phyloP scores from a whole-genome alignment of 2,113 vertebrate genomes.

The Cervus canadensis region DNA sequence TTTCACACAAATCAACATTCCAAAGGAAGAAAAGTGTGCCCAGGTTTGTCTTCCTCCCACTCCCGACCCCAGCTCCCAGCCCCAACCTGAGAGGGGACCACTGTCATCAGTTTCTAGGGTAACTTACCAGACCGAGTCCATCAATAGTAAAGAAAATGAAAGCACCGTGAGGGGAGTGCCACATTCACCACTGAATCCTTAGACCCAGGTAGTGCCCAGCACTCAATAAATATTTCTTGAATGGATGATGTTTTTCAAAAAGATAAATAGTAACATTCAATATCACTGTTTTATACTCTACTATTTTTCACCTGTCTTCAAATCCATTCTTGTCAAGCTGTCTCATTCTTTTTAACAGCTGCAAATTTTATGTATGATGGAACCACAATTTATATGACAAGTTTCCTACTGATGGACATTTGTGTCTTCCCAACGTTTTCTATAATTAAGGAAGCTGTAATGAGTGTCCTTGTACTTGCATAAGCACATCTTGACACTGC shows the following conservation, averaged over 20 bases:
- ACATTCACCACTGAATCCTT: neutral
- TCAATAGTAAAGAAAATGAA: neutral
- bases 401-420: neutral
- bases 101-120: neutral
- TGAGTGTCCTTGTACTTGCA: neutral
- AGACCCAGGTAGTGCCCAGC: neutral
- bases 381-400: neutral
- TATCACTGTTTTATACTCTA: neutral
- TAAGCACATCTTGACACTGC: neutral
- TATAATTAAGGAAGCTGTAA: neutral
- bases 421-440: neutral
- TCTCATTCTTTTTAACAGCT: neutral
- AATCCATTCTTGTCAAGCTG: neutral
- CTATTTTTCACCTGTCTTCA: neutral
- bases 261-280: neutral
- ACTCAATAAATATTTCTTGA: neutral
- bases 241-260: neutral
- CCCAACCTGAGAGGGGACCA: neutral
- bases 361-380: neutral
- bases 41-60: neutral
- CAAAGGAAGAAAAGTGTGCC: neutral
- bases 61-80: neutral
- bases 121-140: neutral
- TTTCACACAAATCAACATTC: neutral
- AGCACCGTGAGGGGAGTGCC: neutral